Conservation (phyloP, 2,113 vertebrate genomes). For the Scytalopus superciliaris region DNA sequence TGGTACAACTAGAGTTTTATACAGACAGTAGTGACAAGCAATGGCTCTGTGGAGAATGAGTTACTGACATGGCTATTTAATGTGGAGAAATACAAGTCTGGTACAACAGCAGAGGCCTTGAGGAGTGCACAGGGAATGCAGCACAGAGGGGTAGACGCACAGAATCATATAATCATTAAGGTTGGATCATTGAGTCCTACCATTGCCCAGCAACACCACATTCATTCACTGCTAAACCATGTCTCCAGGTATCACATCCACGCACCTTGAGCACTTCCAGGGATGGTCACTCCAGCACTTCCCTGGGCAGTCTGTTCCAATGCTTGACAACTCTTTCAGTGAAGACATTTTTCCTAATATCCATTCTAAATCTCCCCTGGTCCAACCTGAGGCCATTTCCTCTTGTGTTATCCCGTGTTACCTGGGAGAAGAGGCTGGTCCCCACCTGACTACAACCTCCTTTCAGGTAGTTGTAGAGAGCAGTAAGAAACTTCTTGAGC, state of each 20-base stretch:
- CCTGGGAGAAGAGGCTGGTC: not conserved
- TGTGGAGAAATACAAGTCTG: not conserved
- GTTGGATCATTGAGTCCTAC: not conserved
- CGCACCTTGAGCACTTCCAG: accelerated
- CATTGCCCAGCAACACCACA: no score
- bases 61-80: not conserved
- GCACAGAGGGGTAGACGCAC: not conserved
- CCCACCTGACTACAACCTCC: no score
- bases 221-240: no score
- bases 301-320: not conserved
- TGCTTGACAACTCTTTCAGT: no score
- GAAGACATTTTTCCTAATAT: not conserved
- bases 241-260: no score
- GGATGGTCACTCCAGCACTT: not conserved
- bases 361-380: not conserved
- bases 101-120: not conserved
- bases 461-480: not conserved
- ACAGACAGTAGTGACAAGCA: not conserved
- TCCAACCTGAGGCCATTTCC: not conserved
- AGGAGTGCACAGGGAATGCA: not conserved
- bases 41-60: not conserved
- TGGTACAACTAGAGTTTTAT: not conserved
- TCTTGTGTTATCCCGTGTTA: not conserved
- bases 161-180: not conserved
- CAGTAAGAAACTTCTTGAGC: not conserved